Evolutionary conservation across 1,140 invertebrate genomes (phyloP).

Genomic region (Cyclina sinensis): DNA sequence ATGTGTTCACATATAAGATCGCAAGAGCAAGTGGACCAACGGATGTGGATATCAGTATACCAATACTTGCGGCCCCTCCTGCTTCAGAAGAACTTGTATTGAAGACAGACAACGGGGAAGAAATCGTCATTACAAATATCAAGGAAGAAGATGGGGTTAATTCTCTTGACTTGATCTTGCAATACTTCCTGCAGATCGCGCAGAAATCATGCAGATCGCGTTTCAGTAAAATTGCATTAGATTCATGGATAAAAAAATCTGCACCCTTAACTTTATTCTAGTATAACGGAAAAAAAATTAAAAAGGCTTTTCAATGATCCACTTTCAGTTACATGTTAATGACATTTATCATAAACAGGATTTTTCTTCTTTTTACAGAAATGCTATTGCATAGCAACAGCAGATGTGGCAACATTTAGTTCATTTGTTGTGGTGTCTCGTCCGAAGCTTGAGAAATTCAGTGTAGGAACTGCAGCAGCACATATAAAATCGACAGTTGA

Average conservation of each 20-base stretch:
- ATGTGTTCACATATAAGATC: not conserved
- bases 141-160: slow-evolving; percentile 28
- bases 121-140: not conserved
- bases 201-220: no score
- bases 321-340: not conserved
- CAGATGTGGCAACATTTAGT: not conserved
- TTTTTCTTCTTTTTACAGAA: not conserved
- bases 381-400: not conserved
- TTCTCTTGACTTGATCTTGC: not conserved
- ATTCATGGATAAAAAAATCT: no score
- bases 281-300: not conserved
- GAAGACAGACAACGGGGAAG: slow-evolving; percentile 20
- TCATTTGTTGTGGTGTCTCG: slow-evolving; percentile 29
- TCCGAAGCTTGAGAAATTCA: slow-evolving; percentile 31
- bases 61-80: not conserved
- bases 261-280: not conserved
- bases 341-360: not conserved
- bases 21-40: not conserved
- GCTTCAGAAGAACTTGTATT: slow-evolving; percentile 40
- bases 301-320: not conserved
- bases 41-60: slow-evolving; percentile 18
- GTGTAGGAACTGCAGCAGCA: not conserved
- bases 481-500: slow-evolving; percentile 43
- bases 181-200: no score
- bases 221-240: no score